Percentiles rank a stretch among this genome's conserved stretches.
Evolutionary conservation across 2,113 vertebrate species (phyloP).

Genomic region (Guaruba guarouba): DNA sequence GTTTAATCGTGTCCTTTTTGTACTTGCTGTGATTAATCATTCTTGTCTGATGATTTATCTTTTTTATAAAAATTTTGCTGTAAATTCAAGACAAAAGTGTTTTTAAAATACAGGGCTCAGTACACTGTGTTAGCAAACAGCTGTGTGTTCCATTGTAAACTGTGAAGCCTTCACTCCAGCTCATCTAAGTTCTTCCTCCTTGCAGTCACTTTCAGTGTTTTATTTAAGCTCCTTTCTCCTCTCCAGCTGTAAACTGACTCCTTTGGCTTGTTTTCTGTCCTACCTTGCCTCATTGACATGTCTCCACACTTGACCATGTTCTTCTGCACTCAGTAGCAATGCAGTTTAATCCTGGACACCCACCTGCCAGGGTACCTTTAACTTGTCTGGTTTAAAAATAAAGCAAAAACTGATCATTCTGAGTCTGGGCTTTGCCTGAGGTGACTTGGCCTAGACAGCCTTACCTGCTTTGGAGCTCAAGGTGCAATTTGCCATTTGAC

Average conservation of each 20-base stretch:
- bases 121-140: not conserved
- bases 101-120: not conserved
- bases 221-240: not conserved
- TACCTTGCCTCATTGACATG: not conserved
- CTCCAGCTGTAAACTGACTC: not conserved
- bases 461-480: not conserved
- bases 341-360: not conserved
- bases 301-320: not conserved
- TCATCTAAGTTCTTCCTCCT: not conserved
- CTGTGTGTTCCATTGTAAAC: not conserved
- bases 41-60: not conserved
- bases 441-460: not conserved
- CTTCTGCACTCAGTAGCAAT: not conserved
- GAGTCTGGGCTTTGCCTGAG: not conserved
- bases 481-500: not conserved
- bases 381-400: not conserved
- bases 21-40: not conserved
- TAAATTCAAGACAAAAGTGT: not conserved
- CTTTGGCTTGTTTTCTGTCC: not conserved
- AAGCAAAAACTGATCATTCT: not conserved
- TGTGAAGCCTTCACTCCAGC: not conserved
- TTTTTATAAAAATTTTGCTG: not conserved
- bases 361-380: not conserved
- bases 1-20: not conserved
- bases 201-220: not conserved